Percentiles rank a stretch among this genome's conserved stretches.
phyloP scores from a whole-genome alignment of 2,113 vertebrate species.

The Silurus asotus region DNA sequence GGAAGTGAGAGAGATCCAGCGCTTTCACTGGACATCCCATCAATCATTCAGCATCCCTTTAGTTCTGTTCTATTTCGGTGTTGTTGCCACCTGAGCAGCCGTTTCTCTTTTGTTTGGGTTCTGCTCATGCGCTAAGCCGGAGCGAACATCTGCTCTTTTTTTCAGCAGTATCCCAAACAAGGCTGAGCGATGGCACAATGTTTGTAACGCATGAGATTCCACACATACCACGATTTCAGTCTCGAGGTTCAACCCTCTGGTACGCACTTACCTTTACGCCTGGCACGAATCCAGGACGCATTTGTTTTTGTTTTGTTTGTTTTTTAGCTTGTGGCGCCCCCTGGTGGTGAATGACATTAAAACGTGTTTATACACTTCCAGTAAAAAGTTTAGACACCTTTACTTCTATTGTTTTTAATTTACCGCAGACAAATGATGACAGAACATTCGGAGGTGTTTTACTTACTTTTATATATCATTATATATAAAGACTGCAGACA shows the following conservation, averaged over 20 bases:
- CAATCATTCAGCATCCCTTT: slow-evolving; percentile 30
- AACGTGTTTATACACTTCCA: background rate
- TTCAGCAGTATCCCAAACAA: background rate
- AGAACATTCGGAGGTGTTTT: too few species aligned
- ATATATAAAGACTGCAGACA: too few species aligned
- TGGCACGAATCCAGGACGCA: background rate
- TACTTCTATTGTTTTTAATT: background rate
- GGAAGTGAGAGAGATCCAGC: slow-evolving; percentile 6
- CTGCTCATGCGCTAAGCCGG: background rate
- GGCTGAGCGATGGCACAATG: too few species aligned
- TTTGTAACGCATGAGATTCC: slow-evolving; percentile 1
- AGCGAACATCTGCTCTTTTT: background rate
- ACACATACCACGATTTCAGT: background rate
- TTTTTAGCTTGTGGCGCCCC: slow-evolving; percentile 22
- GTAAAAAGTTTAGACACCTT: background rate
- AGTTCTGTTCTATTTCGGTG: slow-evolving; percentile 21
- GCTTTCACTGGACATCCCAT: slow-evolving; percentile 4
- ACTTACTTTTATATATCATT: too few species aligned
- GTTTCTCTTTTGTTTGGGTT: background rate
- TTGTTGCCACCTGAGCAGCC: slow-evolving; percentile 9
- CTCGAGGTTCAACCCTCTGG: background rate
- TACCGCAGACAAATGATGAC: too few species aligned
- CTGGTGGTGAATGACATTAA: slow-evolving; percentile 17
- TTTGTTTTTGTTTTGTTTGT: background rate
- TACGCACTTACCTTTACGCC: background rate